Base-by-base conservation (phyloP, 2,797 vertebrate genomes). In the Chiloscyllium punctatum region DNA sequence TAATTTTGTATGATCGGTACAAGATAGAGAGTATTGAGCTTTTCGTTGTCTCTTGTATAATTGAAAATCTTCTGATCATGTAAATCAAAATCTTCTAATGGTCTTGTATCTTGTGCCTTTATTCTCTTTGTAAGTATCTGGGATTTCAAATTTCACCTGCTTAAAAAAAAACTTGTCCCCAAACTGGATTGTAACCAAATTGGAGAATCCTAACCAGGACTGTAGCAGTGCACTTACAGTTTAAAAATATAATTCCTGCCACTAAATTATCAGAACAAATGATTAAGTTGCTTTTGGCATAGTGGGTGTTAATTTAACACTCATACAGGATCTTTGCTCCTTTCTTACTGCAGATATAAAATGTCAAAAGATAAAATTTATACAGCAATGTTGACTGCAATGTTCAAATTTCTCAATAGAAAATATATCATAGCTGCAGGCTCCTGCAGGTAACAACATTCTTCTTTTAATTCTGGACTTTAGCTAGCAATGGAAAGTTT, bases 381-480 rank as follows among this genome's bases (percentile, higher is more conserved):
- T 82, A 42, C 42, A 42, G n/a, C 37, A 18, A 42, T 37, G 77
- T 79, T 79, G 33, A 79, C 9, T 79, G n/a, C 16, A 79, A n/a
- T 42, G n/a, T 82, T 42, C 77, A 82, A 42, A 82, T 16, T 21
- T 82, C 0, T 16, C 15, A 82, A 42, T 18, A 82, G 77, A 82
- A 82, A 82, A 37, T 82, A 16, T n/a, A 42, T n/a, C 16, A 82
- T 82, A 15, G 18, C 77, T 42, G n/a, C n/a, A 82, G 18, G 77
- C 77, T 37, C 15, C 77, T 16, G 4, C 21, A 23, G 79, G 7
- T 42, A 42, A 42, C n/a, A 82, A 37, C 16, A 42, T 82, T 82
- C 79, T 82, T 82, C 79, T 42, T 82, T 82, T 82, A 82, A 82
- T n/a, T n/a, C 77, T 82, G 77, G 77, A n/a, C 15, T 82, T 82